Conservation (phyloP, 2,797 vertebrate genomes). For the Pteropus rufus region DNA sequence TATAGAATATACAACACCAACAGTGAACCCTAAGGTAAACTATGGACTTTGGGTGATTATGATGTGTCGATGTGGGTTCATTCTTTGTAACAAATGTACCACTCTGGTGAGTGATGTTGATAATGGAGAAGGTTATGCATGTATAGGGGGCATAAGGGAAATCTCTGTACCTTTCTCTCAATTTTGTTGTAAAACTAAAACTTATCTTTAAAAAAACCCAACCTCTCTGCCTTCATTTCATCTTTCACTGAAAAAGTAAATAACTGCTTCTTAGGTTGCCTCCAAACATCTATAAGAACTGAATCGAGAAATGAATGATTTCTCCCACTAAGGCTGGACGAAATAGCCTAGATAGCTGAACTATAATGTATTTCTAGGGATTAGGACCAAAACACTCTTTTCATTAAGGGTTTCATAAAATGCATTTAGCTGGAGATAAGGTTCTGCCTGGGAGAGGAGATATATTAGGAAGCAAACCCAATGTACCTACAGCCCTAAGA, state of each 20-base stretch:
- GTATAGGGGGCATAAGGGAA: background rate
- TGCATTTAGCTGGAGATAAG: background rate
- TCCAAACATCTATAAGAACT: background rate
- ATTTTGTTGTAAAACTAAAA: slow-evolving; percentile 14
- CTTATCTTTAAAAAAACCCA: background rate
- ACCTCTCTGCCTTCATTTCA: background rate
- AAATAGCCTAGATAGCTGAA: background rate
- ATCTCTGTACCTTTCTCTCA: background rate
- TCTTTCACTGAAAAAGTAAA: background rate
- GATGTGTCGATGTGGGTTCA: background rate
- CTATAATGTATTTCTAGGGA: background rate
- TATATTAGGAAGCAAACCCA: background rate
- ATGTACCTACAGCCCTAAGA: background rate
- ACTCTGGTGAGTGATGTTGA: background rate
- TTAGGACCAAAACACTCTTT: background rate
- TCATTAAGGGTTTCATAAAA: background rate
- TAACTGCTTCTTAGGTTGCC: background rate
- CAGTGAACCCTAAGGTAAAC: background rate
- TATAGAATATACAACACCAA: too few relatives aligned
- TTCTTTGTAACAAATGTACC: background rate
- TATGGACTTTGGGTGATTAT: background rate
- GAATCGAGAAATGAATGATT: background rate
- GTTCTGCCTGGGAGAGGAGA: background rate
- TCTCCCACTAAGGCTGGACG: background rate
- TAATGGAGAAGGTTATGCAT: background rate